Percentiles rank a stretch among this genome's conserved stretches.
These are phyloP conservation scores for Argynnis bischoffii DNA, from an alignment of 2,888 invertebrate species.

Conservation along the genomic window DNA sequence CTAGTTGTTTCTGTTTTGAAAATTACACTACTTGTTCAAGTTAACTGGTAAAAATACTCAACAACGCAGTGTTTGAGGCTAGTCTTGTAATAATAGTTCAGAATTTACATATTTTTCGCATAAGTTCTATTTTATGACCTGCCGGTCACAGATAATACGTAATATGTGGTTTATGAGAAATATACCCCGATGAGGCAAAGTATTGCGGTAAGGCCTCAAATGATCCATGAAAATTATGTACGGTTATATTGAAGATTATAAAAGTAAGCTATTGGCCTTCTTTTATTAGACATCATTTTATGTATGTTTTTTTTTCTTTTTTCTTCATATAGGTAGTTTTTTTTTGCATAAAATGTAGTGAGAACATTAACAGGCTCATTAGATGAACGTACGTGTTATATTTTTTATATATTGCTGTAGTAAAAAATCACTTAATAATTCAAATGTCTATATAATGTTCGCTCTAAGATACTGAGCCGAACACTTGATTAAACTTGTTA, in stretches of 20 bases:
- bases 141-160: conserved; percentile 58
- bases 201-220: conserved; percentile 45
- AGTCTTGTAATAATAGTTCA: conserved; percentile 44
- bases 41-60: conserved; percentile 21
- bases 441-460: background rate
- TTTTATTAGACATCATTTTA: conserved; percentile 35
- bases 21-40: conserved; percentile 15
- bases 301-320: conserved; percentile 33
- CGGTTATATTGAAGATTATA: conserved; percentile 44
- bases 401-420: too few relatives aligned
- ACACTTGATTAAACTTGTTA: conserved; percentile 28
- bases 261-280: conserved; percentile 38
- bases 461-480: background rate
- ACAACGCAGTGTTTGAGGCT: conserved; percentile 12
- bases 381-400: too few relatives aligned
- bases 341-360: too few relatives aligned
- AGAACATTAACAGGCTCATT: too few relatives aligned
- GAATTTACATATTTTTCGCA: conserved; percentile 58
- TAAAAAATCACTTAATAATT: background rate
- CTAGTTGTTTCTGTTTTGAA: conserved; percentile 12
- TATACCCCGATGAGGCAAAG: conserved; percentile 41
- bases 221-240: conserved; percentile 61
- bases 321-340: background rate
- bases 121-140: conserved; percentile 59
- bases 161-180: conserved; percentile 64